Conservation (phyloP, 2,113 vertebrate genomes). For the Girardinichthys multiradiatus region DNA sequence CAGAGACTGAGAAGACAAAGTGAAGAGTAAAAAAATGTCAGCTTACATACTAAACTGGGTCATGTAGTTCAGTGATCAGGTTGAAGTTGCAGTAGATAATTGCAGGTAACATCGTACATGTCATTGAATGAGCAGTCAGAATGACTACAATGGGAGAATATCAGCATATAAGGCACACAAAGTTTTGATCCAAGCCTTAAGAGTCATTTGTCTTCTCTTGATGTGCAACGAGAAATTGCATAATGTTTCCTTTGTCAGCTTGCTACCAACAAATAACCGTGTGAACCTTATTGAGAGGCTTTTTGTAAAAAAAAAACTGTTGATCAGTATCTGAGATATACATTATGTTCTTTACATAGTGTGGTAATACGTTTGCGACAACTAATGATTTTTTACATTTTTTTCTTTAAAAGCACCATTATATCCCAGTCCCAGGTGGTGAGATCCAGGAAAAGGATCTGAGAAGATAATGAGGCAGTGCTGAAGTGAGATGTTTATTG, state of each 20-base stretch:
- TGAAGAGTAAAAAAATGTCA: background rate
- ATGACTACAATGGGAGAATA: background rate
- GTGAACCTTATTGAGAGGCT: too few species aligned
- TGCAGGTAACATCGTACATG: background rate
- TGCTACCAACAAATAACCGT: too few species aligned
- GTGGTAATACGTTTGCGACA: background rate
- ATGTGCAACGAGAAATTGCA: too few species aligned
- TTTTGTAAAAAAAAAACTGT: background rate
- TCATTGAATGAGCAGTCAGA: background rate
- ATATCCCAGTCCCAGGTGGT: background rate
- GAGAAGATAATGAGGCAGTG: background rate
- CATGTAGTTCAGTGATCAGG: background rate
- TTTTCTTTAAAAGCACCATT: background rate
- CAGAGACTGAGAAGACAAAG: slow-evolving; percentile 59
- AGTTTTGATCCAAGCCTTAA: background rate
- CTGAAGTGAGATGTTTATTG: background rate
- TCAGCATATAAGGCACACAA: background rate
- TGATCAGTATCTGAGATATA: background rate
- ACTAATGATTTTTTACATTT: too few species aligned
- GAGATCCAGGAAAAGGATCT: background rate
- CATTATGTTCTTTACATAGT: background rate
- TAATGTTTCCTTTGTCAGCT: too few species aligned
- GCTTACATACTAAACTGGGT: background rate
- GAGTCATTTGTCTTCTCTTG: too few species aligned
- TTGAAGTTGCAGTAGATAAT: too few species aligned